Percentiles rank a stretch among this genome's conserved stretches.
phyloP scores from a whole-genome alignment of 2,113 vertebrate species.

The Barnardius zonarius region DNA sequence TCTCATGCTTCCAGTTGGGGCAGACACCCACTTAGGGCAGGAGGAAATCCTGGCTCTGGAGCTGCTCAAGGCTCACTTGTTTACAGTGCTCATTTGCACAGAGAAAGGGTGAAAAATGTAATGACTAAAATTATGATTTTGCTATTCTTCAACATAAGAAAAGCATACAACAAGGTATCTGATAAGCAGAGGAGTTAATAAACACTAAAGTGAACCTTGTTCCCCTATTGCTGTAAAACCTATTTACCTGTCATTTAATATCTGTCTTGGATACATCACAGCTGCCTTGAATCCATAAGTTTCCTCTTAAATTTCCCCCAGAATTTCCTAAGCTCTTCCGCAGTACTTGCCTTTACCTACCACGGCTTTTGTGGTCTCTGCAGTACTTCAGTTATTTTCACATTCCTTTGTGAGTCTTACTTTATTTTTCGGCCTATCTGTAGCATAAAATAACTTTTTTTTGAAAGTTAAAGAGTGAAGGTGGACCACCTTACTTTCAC shows the following conservation, averaged over 20 bases:
- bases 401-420: not conserved
- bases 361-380: not conserved
- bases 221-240: not conserved
- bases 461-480: not conserved
- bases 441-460: not conserved
- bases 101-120: not conserved
- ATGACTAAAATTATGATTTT: not conserved
- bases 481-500: not conserved
- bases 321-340: not conserved
- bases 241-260: not conserved
- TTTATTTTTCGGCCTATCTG: rapidly evolving
- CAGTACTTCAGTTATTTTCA: not conserved
- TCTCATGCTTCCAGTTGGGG: rapidly evolving
- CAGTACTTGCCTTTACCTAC: not conserved
- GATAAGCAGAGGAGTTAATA: not conserved
- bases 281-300: not conserved
- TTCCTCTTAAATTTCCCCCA: not conserved
- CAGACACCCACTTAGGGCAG: not conserved
- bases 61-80: not conserved
- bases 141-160: not conserved
- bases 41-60: not conserved
- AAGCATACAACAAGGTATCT: not conserved
- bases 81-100: not conserved
- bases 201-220: not conserved
- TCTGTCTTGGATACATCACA: not conserved